Evolutionary conservation across 2,113 vertebrate species (phyloP), one percentile per base, ranked within the genome.

Genomic region (Motacilla tschutschensis): DNA sequence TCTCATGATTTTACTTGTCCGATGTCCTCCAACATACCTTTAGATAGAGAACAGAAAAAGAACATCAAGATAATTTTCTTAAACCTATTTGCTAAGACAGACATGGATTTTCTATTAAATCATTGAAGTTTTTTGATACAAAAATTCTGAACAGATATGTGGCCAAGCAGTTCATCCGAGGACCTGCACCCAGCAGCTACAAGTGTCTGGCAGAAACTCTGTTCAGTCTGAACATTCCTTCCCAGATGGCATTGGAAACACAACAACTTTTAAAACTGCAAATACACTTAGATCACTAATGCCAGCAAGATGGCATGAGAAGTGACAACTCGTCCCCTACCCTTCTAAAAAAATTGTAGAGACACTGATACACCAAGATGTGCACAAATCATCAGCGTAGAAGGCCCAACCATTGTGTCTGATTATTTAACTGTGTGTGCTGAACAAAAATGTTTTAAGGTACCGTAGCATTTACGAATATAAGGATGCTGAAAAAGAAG

Each of bases 1-100:
- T 91, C 99, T 98, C 98, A 99, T 99, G 93, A 99, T 99, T 96
- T 99, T 99, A 96, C 99, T 99, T 81, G 99, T 98, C 87, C 98
- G 97, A 95, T 99, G 97, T 87, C 98, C 98, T 95, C 98, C 98
- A 5, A 98, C 96, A 24, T 98, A 99, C 85, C 99, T 99, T 94
- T 50, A 83, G 64, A 86, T 2, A 69, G 63, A 36, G 62, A 74
- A 78, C 0, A 85, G 33, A 77, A 83, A 72, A n/a, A 54, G 14
- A 35, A 46, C 8, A 46, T 29, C 9, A 87, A 79, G 21, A 38
- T 47, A 8, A 31, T 72, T 69, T 75, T 70, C 44, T 72, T 48
- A 44, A 65, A 58, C 9, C n/a, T 29, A 16, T 48, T 88, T 54
- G 20, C 48, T 46, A 51, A 40, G 19, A 85, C n/a, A 81, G 19